phyloP scores from a whole-genome alignment of 2,888 invertebrate species.

The Lithosia quadra region DNA sequence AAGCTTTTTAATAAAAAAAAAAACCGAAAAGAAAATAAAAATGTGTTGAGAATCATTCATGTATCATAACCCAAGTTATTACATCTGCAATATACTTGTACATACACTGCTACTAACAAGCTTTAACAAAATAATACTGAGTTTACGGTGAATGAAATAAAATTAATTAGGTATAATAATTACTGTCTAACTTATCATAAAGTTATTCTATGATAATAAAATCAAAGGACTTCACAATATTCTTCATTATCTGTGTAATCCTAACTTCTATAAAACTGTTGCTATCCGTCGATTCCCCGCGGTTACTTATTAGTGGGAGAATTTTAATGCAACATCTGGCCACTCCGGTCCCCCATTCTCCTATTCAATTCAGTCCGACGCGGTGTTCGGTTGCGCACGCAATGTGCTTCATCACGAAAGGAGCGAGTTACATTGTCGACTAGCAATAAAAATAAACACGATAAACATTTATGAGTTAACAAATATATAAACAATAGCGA shows the following conservation, averaged over 20 bases:
- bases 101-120: too few relatives aligned
- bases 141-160: too few relatives aligned
- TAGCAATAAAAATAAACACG: constrained; percentile 33
- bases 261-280: not conserved
- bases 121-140: too few relatives aligned
- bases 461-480: constrained; percentile 31
- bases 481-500: constrained; percentile 21
- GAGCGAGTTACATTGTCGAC: constrained; percentile 19
- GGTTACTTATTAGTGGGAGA: not conserved
- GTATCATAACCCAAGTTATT: too few relatives aligned
- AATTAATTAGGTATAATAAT: not conserved
- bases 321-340: constrained; percentile 11
- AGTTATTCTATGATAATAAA: not conserved
- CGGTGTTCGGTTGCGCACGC: constrained; percentile 26
- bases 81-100: too few relatives aligned
- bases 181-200: too few relatives aligned
- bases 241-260: not conserved
- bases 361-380: constrained; percentile 22
- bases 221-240: not conserved
- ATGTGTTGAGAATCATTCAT: too few relatives aligned
- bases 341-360: constrained; percentile 14
- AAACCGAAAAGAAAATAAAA: too few relatives aligned
- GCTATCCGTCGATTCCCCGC: not conserved
- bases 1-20: too few relatives aligned
- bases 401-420: constrained; percentile 3